Evolutionary conservation across 2,113 vertebrate genomes (phyloP).

Genomic region (Mustela lutreola): DNA sequence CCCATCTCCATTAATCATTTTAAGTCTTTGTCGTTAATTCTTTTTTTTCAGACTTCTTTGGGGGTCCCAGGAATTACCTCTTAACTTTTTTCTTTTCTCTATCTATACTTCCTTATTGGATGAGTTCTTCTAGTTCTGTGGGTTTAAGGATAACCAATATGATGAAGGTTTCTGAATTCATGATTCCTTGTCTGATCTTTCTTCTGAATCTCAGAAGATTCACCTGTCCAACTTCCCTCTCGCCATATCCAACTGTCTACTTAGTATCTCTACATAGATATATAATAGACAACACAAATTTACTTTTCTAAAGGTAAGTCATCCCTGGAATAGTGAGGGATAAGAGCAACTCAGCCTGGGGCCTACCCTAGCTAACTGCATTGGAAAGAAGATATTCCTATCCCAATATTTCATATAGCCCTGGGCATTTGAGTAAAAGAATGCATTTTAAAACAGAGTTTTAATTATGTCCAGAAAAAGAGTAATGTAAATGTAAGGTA

Average conservation of each 20-base stretch:
- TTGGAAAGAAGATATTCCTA: not conserved
- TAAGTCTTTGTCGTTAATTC: not conserved
- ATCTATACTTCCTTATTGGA: not conserved
- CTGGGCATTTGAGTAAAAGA: not conserved
- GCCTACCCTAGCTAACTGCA: not conserved
- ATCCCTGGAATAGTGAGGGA: not conserved
- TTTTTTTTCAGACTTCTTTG: not conserved
- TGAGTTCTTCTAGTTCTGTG: not conserved
- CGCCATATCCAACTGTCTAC: not conserved
- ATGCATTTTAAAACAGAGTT: not conserved
- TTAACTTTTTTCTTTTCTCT: not conserved
- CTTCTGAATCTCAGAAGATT: not conserved
- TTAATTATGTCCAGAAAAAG: not conserved
- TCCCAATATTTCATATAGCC: not conserved
- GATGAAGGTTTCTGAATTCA: not conserved
- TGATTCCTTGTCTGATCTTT: not conserved
- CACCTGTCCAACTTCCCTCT: not conserved
- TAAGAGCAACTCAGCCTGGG: not conserved
- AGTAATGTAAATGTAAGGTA: not conserved
- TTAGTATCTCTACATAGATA: not conserved
- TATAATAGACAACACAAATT: not conserved
- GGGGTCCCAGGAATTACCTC: not conserved
- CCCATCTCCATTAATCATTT: not conserved
- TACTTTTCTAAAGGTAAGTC: not conserved
- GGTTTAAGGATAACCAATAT: not conserved